A percentile compares a stretch with the other conserved stretches of the same genome.
Evolutionary conservation across 2,797 vertebrate genomes (phyloP).

Genomic region (Dendrocincla tyrannina): DNA sequence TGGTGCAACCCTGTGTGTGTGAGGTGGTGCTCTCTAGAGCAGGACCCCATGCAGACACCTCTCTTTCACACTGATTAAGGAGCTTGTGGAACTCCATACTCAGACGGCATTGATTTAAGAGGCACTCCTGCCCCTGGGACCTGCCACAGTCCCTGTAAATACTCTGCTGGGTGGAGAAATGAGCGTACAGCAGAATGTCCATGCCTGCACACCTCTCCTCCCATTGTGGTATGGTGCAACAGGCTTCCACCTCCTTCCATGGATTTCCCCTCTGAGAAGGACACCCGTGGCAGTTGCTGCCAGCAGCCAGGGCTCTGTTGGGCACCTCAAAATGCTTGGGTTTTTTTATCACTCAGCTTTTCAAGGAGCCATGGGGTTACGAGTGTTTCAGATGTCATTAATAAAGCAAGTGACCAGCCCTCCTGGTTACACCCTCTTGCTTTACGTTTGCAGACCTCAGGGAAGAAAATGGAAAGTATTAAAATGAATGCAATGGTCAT

Average conservation of each 20-base stretch:
- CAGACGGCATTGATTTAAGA: not conserved
- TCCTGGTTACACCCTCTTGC: not conserved
- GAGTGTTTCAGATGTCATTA: not conserved
- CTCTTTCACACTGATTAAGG: not conserved
- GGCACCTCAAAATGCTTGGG: not conserved
- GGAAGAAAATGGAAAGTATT: not conserved
- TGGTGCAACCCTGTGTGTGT: not conserved
- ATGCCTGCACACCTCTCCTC: not conserved
- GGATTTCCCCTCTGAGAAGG: not conserved
- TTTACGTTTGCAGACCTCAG: not conserved
- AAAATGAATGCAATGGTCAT: not conserved
- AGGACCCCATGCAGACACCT: not conserved
- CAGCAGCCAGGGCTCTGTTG: not conserved
- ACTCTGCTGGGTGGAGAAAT: not conserved
- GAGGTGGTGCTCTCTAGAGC: accelerated
- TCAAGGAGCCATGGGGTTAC: not conserved
- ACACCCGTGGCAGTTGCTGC: not conserved
- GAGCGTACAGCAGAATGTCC: no score
- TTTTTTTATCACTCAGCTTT: not conserved
- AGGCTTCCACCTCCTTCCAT: not conserved
- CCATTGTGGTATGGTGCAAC: accelerated
- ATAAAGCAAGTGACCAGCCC: not conserved
- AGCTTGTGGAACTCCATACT: not conserved
- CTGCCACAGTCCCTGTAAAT: not conserved
- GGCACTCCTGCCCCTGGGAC: not conserved